Percentiles rank a stretch among this genome's conserved stretches.
These are phyloP conservation scores for Centropus bengalensis DNA, from an alignment of 2,113 vertebrate species.

Conservation along the genomic window DNA sequence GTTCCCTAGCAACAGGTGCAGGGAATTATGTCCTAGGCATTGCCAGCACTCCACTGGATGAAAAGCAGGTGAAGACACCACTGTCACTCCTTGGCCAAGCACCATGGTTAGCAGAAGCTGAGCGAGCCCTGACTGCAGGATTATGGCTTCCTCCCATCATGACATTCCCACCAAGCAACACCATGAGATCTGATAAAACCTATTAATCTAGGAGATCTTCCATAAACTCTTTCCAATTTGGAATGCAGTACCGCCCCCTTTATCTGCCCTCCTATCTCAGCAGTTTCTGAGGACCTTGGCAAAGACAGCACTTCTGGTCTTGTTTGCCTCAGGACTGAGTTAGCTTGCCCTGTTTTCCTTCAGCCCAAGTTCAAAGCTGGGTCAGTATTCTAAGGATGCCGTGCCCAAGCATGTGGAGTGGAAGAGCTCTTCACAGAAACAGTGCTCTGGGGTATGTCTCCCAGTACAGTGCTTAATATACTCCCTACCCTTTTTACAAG, in stretches of 20 bases:
- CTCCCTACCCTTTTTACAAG: background rate
- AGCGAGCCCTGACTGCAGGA: background rate
- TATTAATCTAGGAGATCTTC: background rate
- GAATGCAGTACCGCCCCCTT: background rate
- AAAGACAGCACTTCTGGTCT: background rate
- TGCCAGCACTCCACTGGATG: background rate
- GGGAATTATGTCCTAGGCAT: background rate
- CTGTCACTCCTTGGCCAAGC: background rate
- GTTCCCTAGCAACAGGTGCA: background rate
- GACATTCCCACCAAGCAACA: background rate
- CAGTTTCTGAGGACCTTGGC: background rate
- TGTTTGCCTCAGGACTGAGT: background rate
- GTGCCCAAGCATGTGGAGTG: background rate
- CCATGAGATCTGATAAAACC: background rate
- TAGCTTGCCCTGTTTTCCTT: background rate
- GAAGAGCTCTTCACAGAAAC: background rate
- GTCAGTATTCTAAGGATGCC: background rate
- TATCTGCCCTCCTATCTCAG: background rate
- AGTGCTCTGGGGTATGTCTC: accelerated
- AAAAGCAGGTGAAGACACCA: background rate
- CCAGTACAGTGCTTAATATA: background rate
- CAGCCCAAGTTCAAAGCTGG: background rate
- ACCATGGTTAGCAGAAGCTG: background rate
- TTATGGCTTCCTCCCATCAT: too few species aligned
- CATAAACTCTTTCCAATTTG: background rate